Evolutionary conservation across 1,140 invertebrate genomes (phyloP).

Genomic region (Cyclina sinensis): DNA sequence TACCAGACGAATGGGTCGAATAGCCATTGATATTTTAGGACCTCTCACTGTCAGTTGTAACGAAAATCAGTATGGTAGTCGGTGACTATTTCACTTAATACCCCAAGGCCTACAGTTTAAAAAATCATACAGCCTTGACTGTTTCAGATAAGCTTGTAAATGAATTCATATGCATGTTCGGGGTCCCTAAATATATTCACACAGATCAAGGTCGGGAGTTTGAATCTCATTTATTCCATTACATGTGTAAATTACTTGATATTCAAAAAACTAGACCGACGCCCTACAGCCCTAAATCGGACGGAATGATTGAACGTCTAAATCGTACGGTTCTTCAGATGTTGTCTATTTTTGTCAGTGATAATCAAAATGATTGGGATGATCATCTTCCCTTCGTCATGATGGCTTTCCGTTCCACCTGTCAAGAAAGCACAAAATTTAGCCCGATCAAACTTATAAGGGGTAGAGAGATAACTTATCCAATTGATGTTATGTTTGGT

Average conservation of each 20-base stretch:
- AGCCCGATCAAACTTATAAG: slow-evolving; percentile 32
- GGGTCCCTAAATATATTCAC: slow-evolving; percentile 82
- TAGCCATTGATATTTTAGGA: slow-evolving; percentile 63
- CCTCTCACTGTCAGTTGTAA: background rate
- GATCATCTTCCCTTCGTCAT: slow-evolving; percentile 59
- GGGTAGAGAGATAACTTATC: slow-evolving; percentile 30
- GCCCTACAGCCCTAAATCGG: slow-evolving; percentile 59
- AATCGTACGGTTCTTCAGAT: slow-evolving; percentile 19
- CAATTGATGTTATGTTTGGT: no score
- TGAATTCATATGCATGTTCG: slow-evolving; percentile 76
- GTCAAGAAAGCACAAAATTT: slow-evolving; percentile 55
- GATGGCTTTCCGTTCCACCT: slow-evolving; percentile 33
- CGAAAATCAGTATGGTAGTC: slow-evolving; percentile 76
- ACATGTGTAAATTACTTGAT: slow-evolving; percentile 63
- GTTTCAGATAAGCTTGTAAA: slow-evolving; percentile 48
- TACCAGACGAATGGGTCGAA: background rate
- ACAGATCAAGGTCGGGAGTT: slow-evolving; percentile 83
- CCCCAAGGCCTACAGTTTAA: slow-evolving; percentile 70
- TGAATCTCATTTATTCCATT: slow-evolving; percentile 64
- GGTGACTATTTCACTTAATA: slow-evolving; percentile 78
- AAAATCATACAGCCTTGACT: slow-evolving; percentile 52
- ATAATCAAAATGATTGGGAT: no score
- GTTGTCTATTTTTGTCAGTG: no score
- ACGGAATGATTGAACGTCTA: slow-evolving; percentile 31
- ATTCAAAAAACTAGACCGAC: slow-evolving; percentile 68